phyloP scores from a whole-genome alignment of 1,140 invertebrate genomes.

The Temnothorax curvispinosus region DNA sequence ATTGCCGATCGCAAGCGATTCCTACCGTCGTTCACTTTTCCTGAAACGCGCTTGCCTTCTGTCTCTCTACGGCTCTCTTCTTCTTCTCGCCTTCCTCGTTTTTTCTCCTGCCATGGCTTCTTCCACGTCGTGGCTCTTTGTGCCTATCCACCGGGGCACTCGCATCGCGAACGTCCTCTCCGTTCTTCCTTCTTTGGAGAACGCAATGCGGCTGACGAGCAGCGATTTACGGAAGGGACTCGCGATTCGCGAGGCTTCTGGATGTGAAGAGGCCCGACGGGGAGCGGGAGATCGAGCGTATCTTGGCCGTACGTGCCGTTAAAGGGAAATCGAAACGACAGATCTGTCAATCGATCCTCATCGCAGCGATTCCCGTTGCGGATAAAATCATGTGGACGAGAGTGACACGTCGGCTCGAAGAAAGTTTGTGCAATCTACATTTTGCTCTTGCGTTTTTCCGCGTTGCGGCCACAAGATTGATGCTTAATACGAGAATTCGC shows the following conservation, averaged over 20 bases:
- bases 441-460: not conserved
- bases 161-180: slow-evolving; percentile 9
- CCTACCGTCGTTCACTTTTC: slow-evolving; percentile 64
- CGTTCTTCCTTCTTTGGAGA: slow-evolving; percentile 48
- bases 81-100: not conserved
- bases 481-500: slow-evolving; percentile 9
- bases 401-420: slow-evolving; percentile 24
- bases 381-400: slow-evolving; percentile 15
- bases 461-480: not conserved
- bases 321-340: slow-evolving; percentile 56
- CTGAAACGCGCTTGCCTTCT: slow-evolving; percentile 51
- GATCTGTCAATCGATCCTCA: slow-evolving; percentile 29
- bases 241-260: slow-evolving; percentile 5
- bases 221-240: slow-evolving; percentile 58
- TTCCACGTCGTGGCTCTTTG: slow-evolving; percentile 19
- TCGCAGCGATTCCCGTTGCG: slow-evolving; percentile 1
- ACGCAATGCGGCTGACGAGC: slow-evolving; percentile 19
- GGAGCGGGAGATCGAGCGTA: not conserved
- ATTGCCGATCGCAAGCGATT: slow-evolving; percentile 57
- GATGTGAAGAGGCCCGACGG: not conserved
- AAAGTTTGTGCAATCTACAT: slow-evolving; percentile 6
- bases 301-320: slow-evolving; percentile 32
- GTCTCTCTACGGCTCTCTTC: not conserved
- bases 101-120: slow-evolving; percentile 7
- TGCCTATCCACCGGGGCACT: not conserved